A percentile compares a stretch with the other conserved stretches of the same genome.
phyloP scores from a whole-genome alignment of 2,797 vertebrate genomes.

The Halcyon smyrnensis region DNA sequence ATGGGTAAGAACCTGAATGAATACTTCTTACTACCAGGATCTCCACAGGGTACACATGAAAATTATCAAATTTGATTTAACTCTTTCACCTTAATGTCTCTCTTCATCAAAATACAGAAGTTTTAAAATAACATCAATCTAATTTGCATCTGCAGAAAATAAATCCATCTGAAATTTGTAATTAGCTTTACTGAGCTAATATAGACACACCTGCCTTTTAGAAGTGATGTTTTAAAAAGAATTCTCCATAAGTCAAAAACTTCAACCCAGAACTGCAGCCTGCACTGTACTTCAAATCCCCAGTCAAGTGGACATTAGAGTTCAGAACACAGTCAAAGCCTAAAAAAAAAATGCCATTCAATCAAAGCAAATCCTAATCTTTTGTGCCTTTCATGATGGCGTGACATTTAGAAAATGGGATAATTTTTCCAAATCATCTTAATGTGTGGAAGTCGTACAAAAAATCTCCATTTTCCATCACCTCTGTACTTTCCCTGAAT shows the following conservation, averaged over 20 bases:
- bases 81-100: background rate
- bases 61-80: background rate
- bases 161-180: background rate
- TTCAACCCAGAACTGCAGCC: background rate
- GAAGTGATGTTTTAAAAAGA: background rate
- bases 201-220: background rate
- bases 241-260: background rate
- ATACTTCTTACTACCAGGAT: background rate
- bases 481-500: constrained; percentile 26
- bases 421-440: constrained; percentile 65
- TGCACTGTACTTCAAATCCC: background rate
- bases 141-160: background rate
- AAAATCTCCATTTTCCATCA: constrained; percentile 24
- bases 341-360: constrained; percentile 42
- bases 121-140: background rate
- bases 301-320: constrained; percentile 9
- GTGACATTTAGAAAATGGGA: constrained; percentile 60
- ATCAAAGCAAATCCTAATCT: constrained; percentile 57
- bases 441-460: constrained; percentile 37
- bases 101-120: background rate
- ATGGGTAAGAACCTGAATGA: background rate
- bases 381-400: constrained; percentile 35
- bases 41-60: background rate
- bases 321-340: constrained; percentile 10
- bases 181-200: background rate